Evolutionary conservation across 2,888 invertebrate genomes (phyloP).

Genomic region (Imbricaverruca yamaguchii): DNA sequence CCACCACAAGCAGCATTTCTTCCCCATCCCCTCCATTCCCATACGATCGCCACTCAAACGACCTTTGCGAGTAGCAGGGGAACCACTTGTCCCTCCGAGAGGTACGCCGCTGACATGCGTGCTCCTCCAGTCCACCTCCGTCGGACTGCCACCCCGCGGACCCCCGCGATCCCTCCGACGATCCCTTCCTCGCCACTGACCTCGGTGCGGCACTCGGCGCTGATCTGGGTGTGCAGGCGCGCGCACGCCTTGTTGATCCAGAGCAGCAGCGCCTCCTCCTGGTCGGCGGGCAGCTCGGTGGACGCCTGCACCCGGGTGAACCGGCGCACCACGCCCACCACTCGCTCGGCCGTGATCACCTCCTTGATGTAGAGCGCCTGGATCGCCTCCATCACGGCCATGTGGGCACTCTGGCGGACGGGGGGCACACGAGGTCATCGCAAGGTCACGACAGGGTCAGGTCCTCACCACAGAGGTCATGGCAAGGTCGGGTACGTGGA

Average conservation of each 20-base stretch:
- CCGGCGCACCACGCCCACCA: slow-evolving; percentile 74
- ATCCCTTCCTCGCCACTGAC: background rate
- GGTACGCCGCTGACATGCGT: too few species aligned
- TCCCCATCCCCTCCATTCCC: too few species aligned
- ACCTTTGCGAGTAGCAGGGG: too few species aligned
- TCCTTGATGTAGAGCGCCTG: slow-evolving; percentile 90
- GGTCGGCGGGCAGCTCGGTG: slow-evolving; percentile 51
- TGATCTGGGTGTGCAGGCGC: slow-evolving; percentile 55
- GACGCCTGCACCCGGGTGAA: slow-evolving; percentile 45
- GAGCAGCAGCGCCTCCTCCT: slow-evolving; percentile 72
- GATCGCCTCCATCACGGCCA: slow-evolving; percentile 90
- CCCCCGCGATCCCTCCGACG: background rate
- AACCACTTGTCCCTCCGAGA: too few species aligned
- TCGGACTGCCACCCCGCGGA: background rate
- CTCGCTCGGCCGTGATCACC: slow-evolving; percentile 78
- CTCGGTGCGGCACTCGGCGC: slow-evolving; percentile 34
- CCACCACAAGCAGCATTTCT: too few species aligned
- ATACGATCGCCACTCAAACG: too few species aligned
- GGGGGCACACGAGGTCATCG: too few species aligned
- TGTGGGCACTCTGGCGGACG: slow-evolving; percentile 75
- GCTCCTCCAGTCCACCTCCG: too few species aligned
- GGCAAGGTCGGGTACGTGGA: too few species aligned
- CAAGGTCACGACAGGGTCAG: too few species aligned
- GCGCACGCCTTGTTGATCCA: slow-evolving; percentile 86
- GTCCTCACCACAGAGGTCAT: too few species aligned